Evolutionary conservation across 1,140 invertebrate genomes (phyloP), one percentile per base, ranked within the genome.

Genomic region (Meloidogyne chitwoodi): DNA sequence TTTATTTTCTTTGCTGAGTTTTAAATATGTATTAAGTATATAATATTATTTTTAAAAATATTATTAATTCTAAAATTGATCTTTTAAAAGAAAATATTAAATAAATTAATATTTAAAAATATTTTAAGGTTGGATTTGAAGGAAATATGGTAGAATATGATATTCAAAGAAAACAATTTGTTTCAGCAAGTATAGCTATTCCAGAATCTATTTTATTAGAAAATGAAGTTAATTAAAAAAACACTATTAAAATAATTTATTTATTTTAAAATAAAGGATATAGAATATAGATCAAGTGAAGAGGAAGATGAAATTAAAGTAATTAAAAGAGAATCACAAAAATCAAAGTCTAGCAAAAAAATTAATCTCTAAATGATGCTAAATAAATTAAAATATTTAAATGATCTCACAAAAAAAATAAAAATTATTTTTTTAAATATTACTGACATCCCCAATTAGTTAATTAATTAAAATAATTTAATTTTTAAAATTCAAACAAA

Each of bases 111-210:
- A n/a, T n/a, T 56, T n/a, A 56, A 56, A 56, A 56, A 56, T 56
- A 56, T 8, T n/a, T 56, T 56, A n/a, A 56, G 48, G 48, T 56
- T n/a, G 48, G 48, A 56, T 68, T 68, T 19, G 27, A 70, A 29
- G 41, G 26, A 70, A 38, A 56, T 56, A 34, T 27, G 34, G 56
- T 34, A 16, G 27, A 26, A 27, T 56, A 70, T 34, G 11, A 29
- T 34, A 14, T n/a, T 26, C 14, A 70, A 70, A 70, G 68, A 56
- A 70, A 62, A 27, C 26, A 56, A 56, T 56, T 56, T 56, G 48
- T 56, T 56, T 56, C 48, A 6, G 48, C 19, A 3, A 56, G 19
- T 56, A 56, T 56, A 56, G 48, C 48, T 5, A 14, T 56, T 56
- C 48, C 48, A 56, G 48, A 56, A n/a, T 16, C 12, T n/a, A 41